These are phyloP conservation scores for Trachelus stipa DNA, from an alignment of 2,888 invertebrate genomes.

Conservation along the genomic window DNA sequence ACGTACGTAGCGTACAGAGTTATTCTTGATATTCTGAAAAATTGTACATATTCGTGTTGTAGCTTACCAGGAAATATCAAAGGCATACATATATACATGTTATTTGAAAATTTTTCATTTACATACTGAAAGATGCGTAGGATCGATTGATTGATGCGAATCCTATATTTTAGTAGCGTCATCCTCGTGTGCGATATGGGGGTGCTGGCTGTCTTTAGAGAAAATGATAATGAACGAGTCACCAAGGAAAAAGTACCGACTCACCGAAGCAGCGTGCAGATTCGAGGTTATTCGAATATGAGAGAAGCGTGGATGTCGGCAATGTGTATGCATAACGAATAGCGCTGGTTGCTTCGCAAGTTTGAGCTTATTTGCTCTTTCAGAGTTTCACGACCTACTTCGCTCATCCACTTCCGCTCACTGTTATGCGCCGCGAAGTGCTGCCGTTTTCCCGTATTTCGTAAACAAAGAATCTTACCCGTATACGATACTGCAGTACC, in stretches of 20 bases:
- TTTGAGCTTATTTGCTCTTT: conserved; percentile 33
- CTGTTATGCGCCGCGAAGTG: conserved; percentile 21
- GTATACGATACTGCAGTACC: background rate
- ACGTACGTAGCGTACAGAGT: background rate
- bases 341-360: conserved; percentile 17
- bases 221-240: background rate
- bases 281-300: background rate
- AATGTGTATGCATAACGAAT: background rate
- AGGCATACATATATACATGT: background rate
- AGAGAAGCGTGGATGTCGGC: background rate
- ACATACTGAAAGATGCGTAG: background rate
- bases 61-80: background rate
- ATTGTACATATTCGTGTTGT: background rate
- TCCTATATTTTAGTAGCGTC: background rate
- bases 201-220: background rate
- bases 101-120: background rate
- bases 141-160: background rate
- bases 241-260: background rate
- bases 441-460: conserved; percentile 29
- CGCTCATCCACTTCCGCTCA: conserved; percentile 26
- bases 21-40: background rate
- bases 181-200: background rate
- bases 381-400: conserved; percentile 30
- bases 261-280: background rate
- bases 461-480: conserved; percentile 9